Percentiles rank a stretch among this genome's conserved stretches.
Conservation (phyloP, 2,888 invertebrate species). For the Volucella inflata region DNA sequence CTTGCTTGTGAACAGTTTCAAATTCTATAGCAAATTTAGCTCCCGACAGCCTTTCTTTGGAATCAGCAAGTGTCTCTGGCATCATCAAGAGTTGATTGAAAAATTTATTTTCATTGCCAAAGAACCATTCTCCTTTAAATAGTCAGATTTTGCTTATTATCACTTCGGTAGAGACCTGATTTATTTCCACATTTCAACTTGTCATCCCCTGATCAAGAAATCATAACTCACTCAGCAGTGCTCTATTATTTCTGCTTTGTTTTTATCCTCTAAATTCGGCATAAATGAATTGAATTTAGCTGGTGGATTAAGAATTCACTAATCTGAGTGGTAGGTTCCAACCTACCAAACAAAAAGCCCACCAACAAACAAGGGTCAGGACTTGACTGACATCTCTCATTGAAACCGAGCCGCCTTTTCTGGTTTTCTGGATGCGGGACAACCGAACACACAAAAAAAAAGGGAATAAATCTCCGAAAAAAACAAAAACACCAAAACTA, state of each 20-base stretch:
- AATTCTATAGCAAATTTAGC: too few relatives aligned
- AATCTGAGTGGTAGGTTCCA: slow-evolving; percentile 30
- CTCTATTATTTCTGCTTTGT: slow-evolving; percentile 52
- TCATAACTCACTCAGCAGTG: slow-evolving; percentile 56
- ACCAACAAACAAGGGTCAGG: slow-evolving; percentile 36
- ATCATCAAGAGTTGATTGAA: too few relatives aligned
- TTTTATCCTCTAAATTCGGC: slow-evolving; percentile 37
- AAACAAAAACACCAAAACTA: slow-evolving; percentile 32
- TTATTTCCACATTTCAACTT: background rate
- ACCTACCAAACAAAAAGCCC: slow-evolving; percentile 32
- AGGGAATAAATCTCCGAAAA: slow-evolving; percentile 19
- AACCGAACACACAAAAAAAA: slow-evolving; percentile 27
- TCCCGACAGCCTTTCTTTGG: too few relatives aligned
- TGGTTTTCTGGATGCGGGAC: background rate
- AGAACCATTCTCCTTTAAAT: too few relatives aligned
- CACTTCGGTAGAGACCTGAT: too few relatives aligned
- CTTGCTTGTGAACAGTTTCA: too few relatives aligned
- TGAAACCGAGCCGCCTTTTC: slow-evolving; percentile 6
- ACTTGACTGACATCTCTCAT: slow-evolving; percentile 59
- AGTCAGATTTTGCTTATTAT: too few relatives aligned
- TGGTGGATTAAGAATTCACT: slow-evolving; percentile 55
- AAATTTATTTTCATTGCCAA: too few relatives aligned
- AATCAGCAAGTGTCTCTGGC: too few relatives aligned
- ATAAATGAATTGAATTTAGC: slow-evolving; percentile 57
- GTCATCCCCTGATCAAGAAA: slow-evolving; percentile 39